These are phyloP conservation scores for Morinoia aosen DNA, from an alignment of 2,888 invertebrate species.

Conservation along the genomic window DNA sequence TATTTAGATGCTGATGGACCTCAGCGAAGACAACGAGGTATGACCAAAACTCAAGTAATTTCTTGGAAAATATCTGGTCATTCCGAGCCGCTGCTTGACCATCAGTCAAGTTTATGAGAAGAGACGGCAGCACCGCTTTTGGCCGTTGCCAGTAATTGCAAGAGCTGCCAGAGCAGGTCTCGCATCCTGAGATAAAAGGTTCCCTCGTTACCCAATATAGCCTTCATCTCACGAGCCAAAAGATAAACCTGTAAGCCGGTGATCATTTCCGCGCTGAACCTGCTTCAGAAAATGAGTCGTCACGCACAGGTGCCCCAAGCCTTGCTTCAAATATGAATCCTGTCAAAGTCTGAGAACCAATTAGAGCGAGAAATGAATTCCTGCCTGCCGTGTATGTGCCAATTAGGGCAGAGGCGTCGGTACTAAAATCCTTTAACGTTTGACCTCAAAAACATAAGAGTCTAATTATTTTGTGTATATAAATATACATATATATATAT, in stretches of 20 bases:
- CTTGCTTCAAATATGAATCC: not conserved
- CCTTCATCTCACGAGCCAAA: slow-evolving; percentile 12
- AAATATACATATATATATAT: too few relatives aligned
- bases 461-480: too few relatives aligned
- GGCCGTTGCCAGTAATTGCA: slow-evolving; percentile 17
- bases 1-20: not conserved
- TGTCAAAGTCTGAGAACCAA: not conserved
- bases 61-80: not conserved
- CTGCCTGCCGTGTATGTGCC: too few relatives aligned
- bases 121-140: not conserved
- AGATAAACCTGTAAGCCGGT: slow-evolving; percentile 10
- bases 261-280: not conserved
- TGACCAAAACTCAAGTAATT: slow-evolving; percentile 17
- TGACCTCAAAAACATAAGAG: too few relatives aligned
- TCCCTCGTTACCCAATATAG: not conserved
- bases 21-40: not conserved
- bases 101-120: slow-evolving; percentile 8
- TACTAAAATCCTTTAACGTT: too few relatives aligned
- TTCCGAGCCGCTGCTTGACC: slow-evolving; percentile 6
- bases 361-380: not conserved
- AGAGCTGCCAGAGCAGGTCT: not conserved
- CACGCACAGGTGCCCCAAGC: not conserved
- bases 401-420: too few relatives aligned
- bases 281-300: not conserved
- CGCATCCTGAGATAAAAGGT: not conserved